Evolutionary conservation across 2,797 vertebrate genomes (phyloP), one percentile per base, ranked within the genome.

Genomic region (Tinamus major): DNA sequence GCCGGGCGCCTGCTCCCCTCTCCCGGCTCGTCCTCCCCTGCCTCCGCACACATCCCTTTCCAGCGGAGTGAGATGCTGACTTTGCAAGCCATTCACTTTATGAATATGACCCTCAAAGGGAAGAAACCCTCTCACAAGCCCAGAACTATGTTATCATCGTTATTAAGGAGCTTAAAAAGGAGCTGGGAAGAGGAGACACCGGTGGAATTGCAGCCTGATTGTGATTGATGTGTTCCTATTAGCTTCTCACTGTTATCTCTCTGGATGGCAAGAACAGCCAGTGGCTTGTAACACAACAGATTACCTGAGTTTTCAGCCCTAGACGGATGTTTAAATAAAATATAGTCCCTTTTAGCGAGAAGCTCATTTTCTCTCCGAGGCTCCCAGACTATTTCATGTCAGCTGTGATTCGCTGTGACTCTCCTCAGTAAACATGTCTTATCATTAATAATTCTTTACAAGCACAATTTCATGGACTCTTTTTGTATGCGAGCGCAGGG

Each of bases 241-340:
- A 98, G 98, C 96, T 96, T 94, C 96, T 96, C 97, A 97, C 97
- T 98, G 98, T 98, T 98, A 98, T 98, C 98, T 98, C 98, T 98
- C 98, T 97, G 98, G 98, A 98, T 98, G 97, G 98, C 98, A 97
- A 98, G 98, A 98, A 97, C 98, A 98, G 98, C 98, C 98, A 98
- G 98, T 99, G 98, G 98, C 98, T 99, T 98, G 98, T 98, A 99
- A 99, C 98, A 99, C 98, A 99, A 99, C 98, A 98, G 98, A 99
- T 99, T 98, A 99, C 98, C 98, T 98, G 98, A 98, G 97, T 98
- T 98, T 97, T 97, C 98, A 98, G 98, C 97, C 98, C 98, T 98
- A 96, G 96, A 98, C 96, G 97, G 98, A 97, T 97, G 98, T 98
- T 98, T 98, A 98, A 98, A 98, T 98, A 98, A 98, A 98, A 98